A percentile compares a stretch with the other conserved stretches of the same genome.
phyloP scores from a whole-genome alignment of 1,140 invertebrate genomes.

The Probaryconus sp. region DNA sequence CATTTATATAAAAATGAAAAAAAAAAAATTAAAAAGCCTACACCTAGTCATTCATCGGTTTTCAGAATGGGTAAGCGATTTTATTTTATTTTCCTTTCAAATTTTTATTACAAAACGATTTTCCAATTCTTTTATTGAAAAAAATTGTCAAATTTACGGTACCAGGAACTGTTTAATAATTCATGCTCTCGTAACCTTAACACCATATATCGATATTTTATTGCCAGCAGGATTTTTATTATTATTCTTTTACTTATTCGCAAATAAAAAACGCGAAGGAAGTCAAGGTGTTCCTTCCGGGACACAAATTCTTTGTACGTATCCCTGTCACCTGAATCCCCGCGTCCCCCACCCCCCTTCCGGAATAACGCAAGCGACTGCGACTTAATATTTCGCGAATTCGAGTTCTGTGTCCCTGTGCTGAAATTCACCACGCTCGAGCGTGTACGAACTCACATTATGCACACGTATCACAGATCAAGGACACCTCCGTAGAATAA shows the following conservation, averaged over 20 bases:
- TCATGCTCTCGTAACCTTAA: constrained; percentile 22
- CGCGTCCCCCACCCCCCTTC: too few relatives aligned
- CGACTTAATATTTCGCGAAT: constrained; percentile 55
- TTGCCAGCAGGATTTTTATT: background rate
- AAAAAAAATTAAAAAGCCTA: too few relatives aligned
- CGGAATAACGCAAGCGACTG: constrained; percentile 36
- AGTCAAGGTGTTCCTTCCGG: constrained; percentile 9
- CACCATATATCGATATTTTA: constrained; percentile 18
- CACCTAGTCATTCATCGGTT: too few relatives aligned
- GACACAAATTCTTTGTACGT: constrained; percentile 18
- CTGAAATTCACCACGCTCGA: constrained; percentile 40
- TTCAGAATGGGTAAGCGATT: too few relatives aligned
- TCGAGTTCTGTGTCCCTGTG: constrained; percentile 37
- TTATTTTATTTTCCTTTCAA: too few relatives aligned
- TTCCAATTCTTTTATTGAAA: too few relatives aligned
- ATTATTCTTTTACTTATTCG: background rate
- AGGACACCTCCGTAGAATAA: constrained; percentile 13
- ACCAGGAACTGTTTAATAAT: too few relatives aligned
- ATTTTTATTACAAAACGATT: too few relatives aligned
- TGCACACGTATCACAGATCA: constrained; percentile 22
- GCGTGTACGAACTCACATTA: constrained; percentile 27
- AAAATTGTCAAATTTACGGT: too few relatives aligned
- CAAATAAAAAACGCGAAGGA: background rate
- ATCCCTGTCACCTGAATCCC: too few relatives aligned
- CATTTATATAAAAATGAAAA: too few relatives aligned